phyloP scores from a whole-genome alignment of 2,113 vertebrate species.

The Cathartes aura region DNA sequence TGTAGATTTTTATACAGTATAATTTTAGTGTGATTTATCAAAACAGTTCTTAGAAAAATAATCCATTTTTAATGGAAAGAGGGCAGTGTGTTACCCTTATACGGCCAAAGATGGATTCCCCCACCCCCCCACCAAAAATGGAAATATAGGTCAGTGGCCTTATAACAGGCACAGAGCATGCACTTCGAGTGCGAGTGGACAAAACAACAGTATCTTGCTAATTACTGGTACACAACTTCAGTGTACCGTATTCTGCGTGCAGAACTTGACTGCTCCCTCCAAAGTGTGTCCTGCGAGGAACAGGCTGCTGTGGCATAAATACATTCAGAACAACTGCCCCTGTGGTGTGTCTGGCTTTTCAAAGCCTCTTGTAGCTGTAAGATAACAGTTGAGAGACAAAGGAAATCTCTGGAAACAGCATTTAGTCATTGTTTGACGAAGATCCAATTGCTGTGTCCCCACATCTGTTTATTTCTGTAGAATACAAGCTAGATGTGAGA shows the following conservation, averaged over 20 bases:
- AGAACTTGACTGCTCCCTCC: not conserved
- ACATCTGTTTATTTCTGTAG: not conserved
- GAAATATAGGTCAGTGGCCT: not conserved
- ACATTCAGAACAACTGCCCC: not conserved
- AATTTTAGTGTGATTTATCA: not conserved
- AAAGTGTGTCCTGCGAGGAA: not conserved
- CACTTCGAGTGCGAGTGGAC: not conserved
- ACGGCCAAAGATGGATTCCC: not conserved
- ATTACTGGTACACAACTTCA: not conserved
- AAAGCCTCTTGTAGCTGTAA: not conserved
- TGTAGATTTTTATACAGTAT: not conserved
- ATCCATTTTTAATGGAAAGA: not conserved
- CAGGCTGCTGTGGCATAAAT: not conserved
- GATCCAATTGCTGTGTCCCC: not conserved
- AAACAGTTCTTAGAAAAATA: not conserved
- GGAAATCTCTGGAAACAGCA: not conserved
- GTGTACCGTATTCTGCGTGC: fast-evolving
- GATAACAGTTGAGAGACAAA: not conserved
- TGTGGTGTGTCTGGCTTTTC: not conserved
- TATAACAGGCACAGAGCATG: not conserved
- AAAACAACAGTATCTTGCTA: not conserved
- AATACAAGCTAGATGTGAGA: not conserved
- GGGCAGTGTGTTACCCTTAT: not conserved
- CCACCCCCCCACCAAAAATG: no score
- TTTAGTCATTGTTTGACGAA: not conserved